phyloP scores from a whole-genome alignment of 2,113 vertebrate species.

The Catagonus wagneri region DNA sequence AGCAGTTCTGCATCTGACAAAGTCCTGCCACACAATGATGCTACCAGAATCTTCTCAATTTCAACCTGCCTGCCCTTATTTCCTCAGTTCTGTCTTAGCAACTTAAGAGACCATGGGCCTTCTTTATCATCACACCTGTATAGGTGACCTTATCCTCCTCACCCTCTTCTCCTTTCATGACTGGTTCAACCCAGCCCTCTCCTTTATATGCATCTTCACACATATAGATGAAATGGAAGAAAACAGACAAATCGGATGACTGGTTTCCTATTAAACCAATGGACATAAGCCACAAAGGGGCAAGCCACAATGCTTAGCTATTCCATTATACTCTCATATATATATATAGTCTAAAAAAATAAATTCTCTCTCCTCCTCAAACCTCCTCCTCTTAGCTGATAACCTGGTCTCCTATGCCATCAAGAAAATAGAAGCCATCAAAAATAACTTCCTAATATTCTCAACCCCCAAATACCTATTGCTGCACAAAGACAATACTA shows the following conservation, averaged over 20 bases:
- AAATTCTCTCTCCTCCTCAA: neutral
- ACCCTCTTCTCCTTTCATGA: neutral
- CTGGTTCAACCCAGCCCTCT: neutral
- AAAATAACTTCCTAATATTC: neutral
- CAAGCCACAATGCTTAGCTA: neutral
- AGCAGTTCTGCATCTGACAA: neutral
- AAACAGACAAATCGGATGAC: neutral
- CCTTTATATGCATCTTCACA: neutral
- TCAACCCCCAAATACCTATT: neutral
- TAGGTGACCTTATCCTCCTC: no score
- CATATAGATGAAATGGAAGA: neutral
- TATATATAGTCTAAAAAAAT: neutral
- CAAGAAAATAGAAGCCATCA: neutral
- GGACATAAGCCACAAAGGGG: neutral
- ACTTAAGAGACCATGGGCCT: accelerated
- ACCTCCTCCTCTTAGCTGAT: neutral
- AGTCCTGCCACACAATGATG: neutral
- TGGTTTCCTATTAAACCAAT: neutral
- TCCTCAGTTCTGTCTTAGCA: neutral
- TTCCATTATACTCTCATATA: neutral
- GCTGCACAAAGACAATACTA: neutral
- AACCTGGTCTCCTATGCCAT: neutral
- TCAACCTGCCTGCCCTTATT: neutral
- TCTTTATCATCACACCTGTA: neutral
- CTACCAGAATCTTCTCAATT: neutral